Conservation (phyloP, 2,797 vertebrate genomes). For the Limnodromus scolopaceus region DNA sequence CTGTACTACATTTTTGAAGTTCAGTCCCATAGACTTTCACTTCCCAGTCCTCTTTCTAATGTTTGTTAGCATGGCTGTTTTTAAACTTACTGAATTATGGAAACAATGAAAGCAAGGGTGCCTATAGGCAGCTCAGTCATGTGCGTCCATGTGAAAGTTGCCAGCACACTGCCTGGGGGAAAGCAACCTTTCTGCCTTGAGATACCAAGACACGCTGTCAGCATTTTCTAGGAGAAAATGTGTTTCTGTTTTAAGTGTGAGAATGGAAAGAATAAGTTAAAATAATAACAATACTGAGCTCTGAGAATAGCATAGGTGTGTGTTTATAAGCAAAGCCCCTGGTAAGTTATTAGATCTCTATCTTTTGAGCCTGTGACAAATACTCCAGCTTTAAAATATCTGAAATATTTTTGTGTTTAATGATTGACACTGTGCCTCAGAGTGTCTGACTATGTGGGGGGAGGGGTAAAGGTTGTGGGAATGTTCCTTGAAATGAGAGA, state of each 20-base stretch:
- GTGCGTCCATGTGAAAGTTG: constrained; percentile 31
- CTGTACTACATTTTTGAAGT: not conserved
- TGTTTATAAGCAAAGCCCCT: not conserved
- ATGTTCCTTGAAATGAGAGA: constrained; percentile 31
- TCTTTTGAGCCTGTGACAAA: constrained; percentile 10
- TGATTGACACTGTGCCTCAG: constrained; percentile 14
- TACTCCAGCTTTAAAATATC: not conserved
- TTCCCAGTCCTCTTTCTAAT: not conserved
- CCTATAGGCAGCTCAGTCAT: constrained; percentile 34
- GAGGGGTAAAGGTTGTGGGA: not conserved
- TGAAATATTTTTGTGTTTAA: constrained; percentile 19
- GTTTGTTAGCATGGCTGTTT: constrained; percentile 1
- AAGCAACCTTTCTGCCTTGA: constrained; percentile 55
- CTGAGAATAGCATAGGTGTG: not conserved
- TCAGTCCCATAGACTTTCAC: not conserved
- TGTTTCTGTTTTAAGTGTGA: constrained; percentile 53
- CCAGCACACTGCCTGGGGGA: constrained; percentile 36
- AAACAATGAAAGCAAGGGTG: constrained; percentile 5
- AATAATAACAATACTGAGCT: not conserved
- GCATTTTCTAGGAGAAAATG: constrained; percentile 45
- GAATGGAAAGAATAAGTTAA: constrained; percentile 25
- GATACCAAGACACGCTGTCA: constrained; percentile 39
- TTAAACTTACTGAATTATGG: constrained; percentile 20
- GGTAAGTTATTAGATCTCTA: constrained; percentile 11
- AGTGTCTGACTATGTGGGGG: not conserved